Percentiles rank a stretch among this genome's conserved stretches.
phyloP scores from a whole-genome alignment of 2,888 invertebrate genomes.

The Agriopis aurantiaria region DNA sequence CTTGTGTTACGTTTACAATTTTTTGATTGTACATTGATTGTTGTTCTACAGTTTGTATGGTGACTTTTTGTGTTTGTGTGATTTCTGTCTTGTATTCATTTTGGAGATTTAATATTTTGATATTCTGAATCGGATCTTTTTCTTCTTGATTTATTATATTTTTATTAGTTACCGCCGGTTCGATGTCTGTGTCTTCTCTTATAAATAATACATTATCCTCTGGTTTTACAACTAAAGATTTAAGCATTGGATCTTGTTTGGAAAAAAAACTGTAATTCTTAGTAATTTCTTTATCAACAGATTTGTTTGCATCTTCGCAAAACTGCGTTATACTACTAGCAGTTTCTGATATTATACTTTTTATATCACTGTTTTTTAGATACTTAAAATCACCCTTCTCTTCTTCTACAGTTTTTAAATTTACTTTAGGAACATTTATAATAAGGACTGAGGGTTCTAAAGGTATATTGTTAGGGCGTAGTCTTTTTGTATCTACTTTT shows the following conservation, averaged over 20 bases:
- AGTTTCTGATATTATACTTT: constrained; percentile 64
- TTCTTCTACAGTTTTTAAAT: constrained; percentile 74
- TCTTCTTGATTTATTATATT: neutral
- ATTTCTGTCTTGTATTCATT: constrained; percentile 15
- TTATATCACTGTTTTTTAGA: constrained; percentile 53
- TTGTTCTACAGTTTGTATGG: constrained; percentile 4
- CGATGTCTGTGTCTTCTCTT: constrained; percentile 18
- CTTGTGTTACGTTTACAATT: constrained; percentile 12
- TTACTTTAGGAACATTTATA: constrained; percentile 68
- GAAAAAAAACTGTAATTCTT: constrained; percentile 22
- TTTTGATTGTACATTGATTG: constrained; percentile 16
- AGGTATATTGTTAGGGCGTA: constrained; percentile 56
- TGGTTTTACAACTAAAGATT: neutral
- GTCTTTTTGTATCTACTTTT: constrained; percentile 65
- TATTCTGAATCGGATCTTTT: neutral
- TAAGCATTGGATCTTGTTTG: constrained; percentile 1
- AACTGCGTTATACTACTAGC: constrained; percentile 56
- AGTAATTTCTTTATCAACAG: neutral
- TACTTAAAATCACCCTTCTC: constrained; percentile 56
- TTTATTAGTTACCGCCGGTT: constrained; percentile 1
- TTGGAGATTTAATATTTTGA: constrained; percentile 5
- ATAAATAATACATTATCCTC: constrained; percentile 37
- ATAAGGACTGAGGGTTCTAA: constrained; percentile 67
- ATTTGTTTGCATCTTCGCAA: constrained; percentile 32
- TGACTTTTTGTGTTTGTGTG: neutral